Percentiles rank a stretch among this genome's conserved stretches.
Evolutionary conservation across 2,113 vertebrate species (phyloP).

Genomic region (Sceloporus tristichus): DNA sequence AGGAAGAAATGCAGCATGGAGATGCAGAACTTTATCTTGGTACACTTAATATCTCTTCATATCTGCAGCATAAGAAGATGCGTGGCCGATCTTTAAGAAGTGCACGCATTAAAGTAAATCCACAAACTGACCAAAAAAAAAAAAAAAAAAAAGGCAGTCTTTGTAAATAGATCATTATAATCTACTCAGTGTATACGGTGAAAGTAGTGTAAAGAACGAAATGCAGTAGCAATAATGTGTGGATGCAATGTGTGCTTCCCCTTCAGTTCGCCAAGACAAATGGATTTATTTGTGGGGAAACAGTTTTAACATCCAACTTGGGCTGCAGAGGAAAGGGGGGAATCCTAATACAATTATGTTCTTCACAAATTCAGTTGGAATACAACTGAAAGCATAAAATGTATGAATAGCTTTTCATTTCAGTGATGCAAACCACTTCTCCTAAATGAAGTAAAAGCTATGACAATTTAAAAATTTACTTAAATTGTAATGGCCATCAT

Average conservation of each 20-base stretch:
- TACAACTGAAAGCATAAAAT: constrained; percentile 11
- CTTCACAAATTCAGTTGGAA: constrained; percentile 11
- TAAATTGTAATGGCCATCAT: too few relatives aligned
- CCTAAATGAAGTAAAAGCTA: background rate
- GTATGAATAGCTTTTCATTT: background rate
- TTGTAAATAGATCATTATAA: too few relatives aligned
- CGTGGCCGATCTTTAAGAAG: too few relatives aligned
- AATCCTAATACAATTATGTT: background rate
- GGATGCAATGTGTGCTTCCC: too few relatives aligned
- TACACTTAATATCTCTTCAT: too few relatives aligned
- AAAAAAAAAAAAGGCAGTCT: too few relatives aligned
- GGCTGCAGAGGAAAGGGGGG: background rate
- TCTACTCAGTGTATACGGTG: background rate
- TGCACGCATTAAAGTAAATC: too few relatives aligned
- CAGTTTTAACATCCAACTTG: background rate
- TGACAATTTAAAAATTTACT: background rate
- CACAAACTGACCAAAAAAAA: too few relatives aligned
- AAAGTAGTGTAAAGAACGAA: background rate
- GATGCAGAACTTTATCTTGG: too few relatives aligned
- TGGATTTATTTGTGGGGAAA: background rate
- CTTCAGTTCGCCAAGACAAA: background rate
- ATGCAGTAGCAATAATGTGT: too few relatives aligned
- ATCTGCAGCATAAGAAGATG: too few relatives aligned
- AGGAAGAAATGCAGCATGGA: too few relatives aligned
- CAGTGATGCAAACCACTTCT: fast-evolving